phyloP scores from a whole-genome alignment of 2,113 vertebrate species.

The Corythoichthys intestinalis region DNA sequence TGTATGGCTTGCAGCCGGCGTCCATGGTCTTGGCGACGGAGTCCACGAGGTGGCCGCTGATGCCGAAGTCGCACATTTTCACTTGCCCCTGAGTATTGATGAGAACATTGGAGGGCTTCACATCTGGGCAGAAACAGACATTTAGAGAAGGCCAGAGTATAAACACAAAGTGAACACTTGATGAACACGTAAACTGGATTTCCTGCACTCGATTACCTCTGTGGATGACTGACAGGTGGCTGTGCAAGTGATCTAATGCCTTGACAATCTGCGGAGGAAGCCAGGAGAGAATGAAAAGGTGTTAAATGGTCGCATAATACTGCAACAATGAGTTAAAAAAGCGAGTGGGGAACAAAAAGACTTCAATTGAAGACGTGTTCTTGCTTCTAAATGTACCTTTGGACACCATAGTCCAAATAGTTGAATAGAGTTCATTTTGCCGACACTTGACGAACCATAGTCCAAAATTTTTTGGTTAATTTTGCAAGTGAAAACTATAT shows the following conservation, averaged over 20 bases:
- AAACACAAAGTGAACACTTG: not conserved
- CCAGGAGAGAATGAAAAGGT: not conserved
- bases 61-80: conserved; percentile 99
- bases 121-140: conserved; percentile 76
- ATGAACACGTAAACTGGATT: not conserved
- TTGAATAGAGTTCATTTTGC: too few species aligned
- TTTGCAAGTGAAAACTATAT: too few species aligned
- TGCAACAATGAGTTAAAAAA: too few species aligned
- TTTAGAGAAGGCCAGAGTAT: not conserved
- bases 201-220: conserved; percentile 79
- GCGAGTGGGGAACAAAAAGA: too few species aligned
- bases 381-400: too few species aligned
- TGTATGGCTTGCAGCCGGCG: conserved; percentile 97
- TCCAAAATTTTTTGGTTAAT: too few species aligned
- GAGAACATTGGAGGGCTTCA: conserved; percentile 98
- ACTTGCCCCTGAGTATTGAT: conserved; percentile 96
- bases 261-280: conserved; percentile 87
- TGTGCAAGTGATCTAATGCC: conserved; percentile 96
- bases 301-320: not conserved
- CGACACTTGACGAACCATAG: too few species aligned
- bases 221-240: conserved; percentile 96
- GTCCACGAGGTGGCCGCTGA: conserved; percentile 97
- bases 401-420: too few species aligned
- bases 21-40: conserved; percentile 98
- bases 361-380: too few species aligned